Evolutionary conservation across 2,888 invertebrate species (phyloP).

Genomic region (Acleris cristana): DNA sequence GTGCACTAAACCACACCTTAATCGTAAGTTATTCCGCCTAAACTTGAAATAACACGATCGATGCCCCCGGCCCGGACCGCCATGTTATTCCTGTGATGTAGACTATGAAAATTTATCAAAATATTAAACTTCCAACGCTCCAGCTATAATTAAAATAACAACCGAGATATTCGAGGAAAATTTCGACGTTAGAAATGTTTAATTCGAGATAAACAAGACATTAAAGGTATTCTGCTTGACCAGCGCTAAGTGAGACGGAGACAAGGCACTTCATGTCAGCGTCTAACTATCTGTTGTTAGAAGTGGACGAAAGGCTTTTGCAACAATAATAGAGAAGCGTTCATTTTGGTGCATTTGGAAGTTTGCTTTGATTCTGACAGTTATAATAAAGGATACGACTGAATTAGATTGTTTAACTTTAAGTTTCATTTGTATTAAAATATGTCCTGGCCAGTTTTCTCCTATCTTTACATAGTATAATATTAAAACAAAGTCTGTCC

Average conservation of each 20-base stretch:
- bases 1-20: neutral
- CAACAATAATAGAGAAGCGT: neutral
- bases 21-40: slow-evolving; percentile 32
- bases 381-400: neutral
- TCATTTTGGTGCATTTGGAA: neutral
- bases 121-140: slow-evolving; percentile 29
- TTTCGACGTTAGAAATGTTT: slow-evolving; percentile 19
- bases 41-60: slow-evolving; percentile 37
- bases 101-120: slow-evolving; percentile 37
- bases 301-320: slow-evolving; percentile 1
- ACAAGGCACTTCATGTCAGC: slow-evolving; percentile 7
- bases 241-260: slow-evolving; percentile 4
- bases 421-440: neutral
- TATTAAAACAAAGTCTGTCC: no score
- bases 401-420: no score
- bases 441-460: neutral
- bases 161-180: slow-evolving; percentile 26
- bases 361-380: neutral
- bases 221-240: neutral
- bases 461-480: no score
- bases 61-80: slow-evolving; percentile 18
- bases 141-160: slow-evolving; percentile 30
- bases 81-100: slow-evolving; percentile 33
- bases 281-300: slow-evolving; percentile 7
- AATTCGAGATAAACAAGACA: neutral